These are phyloP conservation scores for Ceratina australensis DNA, from an alignment of 1,140 invertebrate genomes.

Conservation along the genomic window DNA sequence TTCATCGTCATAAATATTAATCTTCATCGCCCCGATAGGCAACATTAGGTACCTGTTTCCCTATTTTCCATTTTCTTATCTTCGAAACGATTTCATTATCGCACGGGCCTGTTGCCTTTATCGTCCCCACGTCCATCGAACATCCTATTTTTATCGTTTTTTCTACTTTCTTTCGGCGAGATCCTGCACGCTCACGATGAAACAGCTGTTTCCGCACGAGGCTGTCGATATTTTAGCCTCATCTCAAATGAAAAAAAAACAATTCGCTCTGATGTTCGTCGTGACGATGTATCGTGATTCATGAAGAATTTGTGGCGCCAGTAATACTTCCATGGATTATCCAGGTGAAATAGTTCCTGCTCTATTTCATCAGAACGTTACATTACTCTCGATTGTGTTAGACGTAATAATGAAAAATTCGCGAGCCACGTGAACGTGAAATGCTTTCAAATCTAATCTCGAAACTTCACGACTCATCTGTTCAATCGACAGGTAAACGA, in stretches of 20 bases:
- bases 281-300: neutral
- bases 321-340: constrained; percentile 1
- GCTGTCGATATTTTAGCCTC: neutral
- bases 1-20: neutral
- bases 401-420: neutral
- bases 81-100: constrained; percentile 36
- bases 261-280: neutral
- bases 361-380: neutral
- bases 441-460: constrained; percentile 18
- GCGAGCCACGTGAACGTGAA: neutral
- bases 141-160: neutral
- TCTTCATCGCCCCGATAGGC: too few species aligned
- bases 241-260: neutral
- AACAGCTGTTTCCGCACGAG: neutral
- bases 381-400: neutral
- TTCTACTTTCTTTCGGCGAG: neutral
- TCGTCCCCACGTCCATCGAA: constrained; percentile 1
- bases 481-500: constrained; percentile 1
- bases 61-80: constrained; percentile 48
- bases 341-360: neutral
- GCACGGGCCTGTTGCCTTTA: constrained; percentile 15
- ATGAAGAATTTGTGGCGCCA: neutral
- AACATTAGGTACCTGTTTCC: neutral
- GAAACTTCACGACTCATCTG: neutral
- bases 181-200: neutral